Conservation (phyloP, 2,888 invertebrate species). For the Eilema depressum region DNA sequence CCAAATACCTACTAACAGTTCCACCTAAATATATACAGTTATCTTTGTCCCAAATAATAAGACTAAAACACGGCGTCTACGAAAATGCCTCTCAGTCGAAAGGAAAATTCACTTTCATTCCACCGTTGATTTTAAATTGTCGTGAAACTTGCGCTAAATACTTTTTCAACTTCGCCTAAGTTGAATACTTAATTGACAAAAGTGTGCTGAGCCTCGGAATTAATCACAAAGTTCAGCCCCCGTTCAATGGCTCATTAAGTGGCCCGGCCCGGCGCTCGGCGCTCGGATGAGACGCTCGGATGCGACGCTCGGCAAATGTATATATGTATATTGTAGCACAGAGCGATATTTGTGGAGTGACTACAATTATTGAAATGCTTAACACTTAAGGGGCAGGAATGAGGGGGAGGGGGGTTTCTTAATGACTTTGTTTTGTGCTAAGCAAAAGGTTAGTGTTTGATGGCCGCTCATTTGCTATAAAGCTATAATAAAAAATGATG, state of each 20-base stretch:
- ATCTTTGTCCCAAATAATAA: neutral
- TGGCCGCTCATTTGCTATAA: neutral
- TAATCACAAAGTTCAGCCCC: slow-evolving; percentile 2
- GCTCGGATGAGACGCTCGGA: neutral
- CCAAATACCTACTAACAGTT: too few relatives aligned
- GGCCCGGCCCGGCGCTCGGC: neutral
- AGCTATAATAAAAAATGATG: too few relatives aligned
- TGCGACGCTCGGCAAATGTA: neutral
- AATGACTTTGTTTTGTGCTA: neutral
- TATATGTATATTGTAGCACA: neutral
- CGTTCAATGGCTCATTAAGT: slow-evolving; percentile 8
- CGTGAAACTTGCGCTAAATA: neutral
- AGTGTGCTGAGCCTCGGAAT: neutral
- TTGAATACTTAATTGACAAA: slow-evolving; percentile 1
- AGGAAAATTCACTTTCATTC: neutral
- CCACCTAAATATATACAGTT: neutral
- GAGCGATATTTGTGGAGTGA: neutral
- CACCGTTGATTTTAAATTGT: neutral
- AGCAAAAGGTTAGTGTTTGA: neutral
- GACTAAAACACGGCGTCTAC: neutral
- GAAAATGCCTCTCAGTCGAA: neutral
- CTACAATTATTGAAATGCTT: neutral
- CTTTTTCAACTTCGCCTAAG: neutral
- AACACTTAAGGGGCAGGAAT: neutral
- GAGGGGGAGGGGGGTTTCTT: neutral